Conservation (phyloP, 2,113 vertebrate species). For the Ceuthmochares aereus region DNA sequence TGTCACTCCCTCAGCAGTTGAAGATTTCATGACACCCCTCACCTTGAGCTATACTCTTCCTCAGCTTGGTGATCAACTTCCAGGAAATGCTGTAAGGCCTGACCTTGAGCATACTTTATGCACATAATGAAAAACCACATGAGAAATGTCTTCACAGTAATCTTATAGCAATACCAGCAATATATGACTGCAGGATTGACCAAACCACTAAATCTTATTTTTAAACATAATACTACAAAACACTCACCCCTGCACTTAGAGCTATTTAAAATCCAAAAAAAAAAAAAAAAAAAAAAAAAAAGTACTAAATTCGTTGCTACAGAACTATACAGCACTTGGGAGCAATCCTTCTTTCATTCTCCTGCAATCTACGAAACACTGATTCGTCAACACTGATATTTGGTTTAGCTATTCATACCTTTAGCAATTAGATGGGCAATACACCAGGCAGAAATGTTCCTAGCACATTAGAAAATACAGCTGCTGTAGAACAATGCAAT, state of each 20-base stretch:
- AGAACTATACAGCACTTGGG: neutral
- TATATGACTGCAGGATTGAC: neutral
- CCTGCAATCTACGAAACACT: neutral
- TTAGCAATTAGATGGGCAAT: neutral
- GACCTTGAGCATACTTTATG: neutral
- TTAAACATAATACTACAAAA: neutral
- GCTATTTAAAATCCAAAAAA: neutral
- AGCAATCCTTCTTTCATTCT: neutral
- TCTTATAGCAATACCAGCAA: neutral
- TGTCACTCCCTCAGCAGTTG: neutral
- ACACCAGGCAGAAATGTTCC: neutral
- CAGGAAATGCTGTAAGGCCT: neutral
- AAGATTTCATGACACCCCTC: neutral
- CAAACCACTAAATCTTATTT: neutral
- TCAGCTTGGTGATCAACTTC: neutral
- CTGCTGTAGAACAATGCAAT: neutral
- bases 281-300: neutral
- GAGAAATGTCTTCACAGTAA: neutral
- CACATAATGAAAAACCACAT: neutral
- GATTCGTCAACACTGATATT: neutral
- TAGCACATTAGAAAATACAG: neutral
- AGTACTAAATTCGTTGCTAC: neutral
- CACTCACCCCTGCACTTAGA: neutral
- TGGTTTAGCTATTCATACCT: neutral
- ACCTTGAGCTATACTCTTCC: constrained; percentile 25